A percentile compares a stretch with the other conserved stretches of the same genome.
Evolutionary conservation across 1,140 invertebrate genomes (phyloP).

Genomic region (Cydia strobilella): DNA sequence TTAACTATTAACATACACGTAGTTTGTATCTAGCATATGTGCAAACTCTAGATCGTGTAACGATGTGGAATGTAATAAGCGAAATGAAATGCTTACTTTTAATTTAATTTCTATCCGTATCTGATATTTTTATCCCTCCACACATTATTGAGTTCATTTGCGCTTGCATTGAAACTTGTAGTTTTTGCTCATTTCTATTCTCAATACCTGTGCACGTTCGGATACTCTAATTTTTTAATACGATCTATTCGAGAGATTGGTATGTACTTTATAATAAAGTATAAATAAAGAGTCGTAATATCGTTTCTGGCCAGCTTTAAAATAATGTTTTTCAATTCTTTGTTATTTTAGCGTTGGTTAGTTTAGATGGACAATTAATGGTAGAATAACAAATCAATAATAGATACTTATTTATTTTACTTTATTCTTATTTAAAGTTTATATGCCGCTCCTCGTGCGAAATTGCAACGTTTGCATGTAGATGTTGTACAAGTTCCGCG

Average conservation of each 20-base stretch:
- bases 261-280: not conserved
- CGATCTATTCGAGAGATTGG: not conserved
- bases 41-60: not conserved
- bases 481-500: too few relatives aligned
- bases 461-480: too few relatives aligned
- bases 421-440: too few relatives aligned
- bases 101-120: conserved; percentile 28
- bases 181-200: conserved; percentile 30
- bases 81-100: conserved; percentile 15
- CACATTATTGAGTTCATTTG: conserved; percentile 31
- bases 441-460: too few relatives aligned
- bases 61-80: conserved; percentile 6
- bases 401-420: too few relatives aligned
- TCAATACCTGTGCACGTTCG: conserved; percentile 15
- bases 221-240: conserved; percentile 21
- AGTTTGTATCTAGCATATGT: not conserved
- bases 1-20: not conserved
- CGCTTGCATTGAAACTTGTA: conserved; percentile 19
- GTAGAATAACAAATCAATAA: too few relatives aligned
- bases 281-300: too few relatives aligned
- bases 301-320: too few relatives aligned
- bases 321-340: too few relatives aligned
- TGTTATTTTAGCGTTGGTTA: too few relatives aligned
- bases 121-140: conserved; percentile 31
- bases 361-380: too few relatives aligned